Evolutionary conservation across 1,140 invertebrate genomes (phyloP).

Genomic region (Episyrphus balteatus): DNA sequence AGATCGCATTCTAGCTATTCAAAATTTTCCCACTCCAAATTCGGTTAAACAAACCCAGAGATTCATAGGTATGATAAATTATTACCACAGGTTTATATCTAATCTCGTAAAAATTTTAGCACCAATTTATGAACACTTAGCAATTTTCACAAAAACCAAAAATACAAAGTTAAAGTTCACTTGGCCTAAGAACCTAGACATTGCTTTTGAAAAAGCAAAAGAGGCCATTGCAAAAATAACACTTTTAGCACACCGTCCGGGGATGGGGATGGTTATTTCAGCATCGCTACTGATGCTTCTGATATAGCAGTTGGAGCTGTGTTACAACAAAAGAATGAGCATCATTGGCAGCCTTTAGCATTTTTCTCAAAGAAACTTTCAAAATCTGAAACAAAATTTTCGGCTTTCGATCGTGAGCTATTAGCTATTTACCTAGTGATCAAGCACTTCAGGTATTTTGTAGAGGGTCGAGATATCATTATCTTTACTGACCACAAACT

Average conservation of each 20-base stretch:
- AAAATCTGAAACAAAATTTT: constrained; percentile 22
- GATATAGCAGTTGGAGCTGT: constrained; percentile 19
- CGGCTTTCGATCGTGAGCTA: constrained; percentile 28
- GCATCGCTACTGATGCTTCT: constrained; percentile 20
- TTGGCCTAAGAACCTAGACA: too few relatives aligned
- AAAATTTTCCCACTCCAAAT: constrained; percentile 21
- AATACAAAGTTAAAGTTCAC: too few relatives aligned
- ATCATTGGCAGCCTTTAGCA: constrained; percentile 22
- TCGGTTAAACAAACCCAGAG: constrained; percentile 20
- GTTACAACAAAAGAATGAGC: constrained; percentile 17
- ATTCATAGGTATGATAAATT: constrained; percentile 38
- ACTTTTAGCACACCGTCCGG: constrained; percentile 17
- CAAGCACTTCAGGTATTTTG: constrained; percentile 11
- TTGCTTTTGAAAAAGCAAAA: constrained; percentile 12
- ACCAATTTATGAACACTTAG: too few relatives aligned
- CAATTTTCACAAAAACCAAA: too few relatives aligned
- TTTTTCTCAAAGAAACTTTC: constrained; percentile 33
- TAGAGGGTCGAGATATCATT: constrained; percentile 13
- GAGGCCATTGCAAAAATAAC: constrained; percentile 16
- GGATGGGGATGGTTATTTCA: constrained; percentile 7
- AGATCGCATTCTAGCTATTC: constrained; percentile 1
- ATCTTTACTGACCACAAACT: constrained; percentile 17
- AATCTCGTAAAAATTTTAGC: too few relatives aligned
- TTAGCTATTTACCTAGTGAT: constrained; percentile 20
- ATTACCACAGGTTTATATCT: constrained; percentile 26